Conservation (phyloP, 2,888 invertebrate species). For the Bruchidius siliquastri region DNA sequence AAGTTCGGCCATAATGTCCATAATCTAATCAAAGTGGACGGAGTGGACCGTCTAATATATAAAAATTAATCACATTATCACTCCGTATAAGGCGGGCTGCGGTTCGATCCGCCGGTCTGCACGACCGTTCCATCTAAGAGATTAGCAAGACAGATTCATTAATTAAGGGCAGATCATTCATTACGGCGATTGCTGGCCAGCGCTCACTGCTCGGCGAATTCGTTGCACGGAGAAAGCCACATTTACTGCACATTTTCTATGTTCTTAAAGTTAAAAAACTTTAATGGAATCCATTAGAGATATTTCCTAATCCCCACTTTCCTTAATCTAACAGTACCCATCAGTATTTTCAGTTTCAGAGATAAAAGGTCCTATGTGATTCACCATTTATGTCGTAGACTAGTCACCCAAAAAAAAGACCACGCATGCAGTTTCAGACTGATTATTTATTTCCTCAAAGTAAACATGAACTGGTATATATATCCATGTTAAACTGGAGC, state of each 20-base stretch:
- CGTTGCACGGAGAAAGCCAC: constrained; percentile 1
- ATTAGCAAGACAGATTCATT: constrained; percentile 52
- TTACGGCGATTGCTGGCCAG: constrained; percentile 44
- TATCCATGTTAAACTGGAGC: no score
- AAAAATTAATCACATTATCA: constrained; percentile 51
- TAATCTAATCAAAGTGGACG: neutral
- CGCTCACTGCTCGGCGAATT: constrained; percentile 20
- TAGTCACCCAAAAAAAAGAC: no score
- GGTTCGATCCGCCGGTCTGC: constrained; percentile 42
- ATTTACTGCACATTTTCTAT: constrained; percentile 22
- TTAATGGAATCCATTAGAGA: constrained; percentile 20
- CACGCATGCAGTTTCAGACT: no score
- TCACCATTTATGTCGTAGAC: neutral
- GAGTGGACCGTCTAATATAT: constrained; percentile 27
- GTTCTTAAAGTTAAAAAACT: constrained; percentile 17
- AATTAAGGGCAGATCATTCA: constrained; percentile 50
- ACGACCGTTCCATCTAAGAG: constrained; percentile 49
- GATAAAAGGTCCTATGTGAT: neutral
- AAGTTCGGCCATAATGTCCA: neutral
- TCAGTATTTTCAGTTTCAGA: neutral
- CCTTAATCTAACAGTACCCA: neutral
- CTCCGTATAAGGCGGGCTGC: constrained; percentile 39
- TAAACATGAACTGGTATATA: no score
- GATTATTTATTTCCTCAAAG: no score
- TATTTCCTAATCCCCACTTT: constrained; percentile 6